These are phyloP conservation scores for Thaumatotibia leucotreta DNA, from an alignment of 1,140 invertebrate species.

Conservation along the genomic window DNA sequence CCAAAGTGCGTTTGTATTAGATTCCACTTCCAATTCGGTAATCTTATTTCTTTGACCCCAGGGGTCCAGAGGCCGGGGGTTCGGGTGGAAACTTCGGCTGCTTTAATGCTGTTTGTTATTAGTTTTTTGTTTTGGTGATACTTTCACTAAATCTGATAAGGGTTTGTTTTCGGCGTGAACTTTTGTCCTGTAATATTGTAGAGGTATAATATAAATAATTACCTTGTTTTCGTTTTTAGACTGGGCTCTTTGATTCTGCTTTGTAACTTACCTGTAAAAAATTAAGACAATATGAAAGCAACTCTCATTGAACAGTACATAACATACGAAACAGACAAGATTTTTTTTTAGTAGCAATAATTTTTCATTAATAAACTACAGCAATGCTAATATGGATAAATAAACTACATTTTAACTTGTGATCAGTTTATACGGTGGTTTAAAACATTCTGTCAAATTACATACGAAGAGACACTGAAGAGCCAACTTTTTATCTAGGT, in stretches of 20 bases:
- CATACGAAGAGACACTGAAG: too few species aligned
- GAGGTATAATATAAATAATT: neutral
- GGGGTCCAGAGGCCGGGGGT: neutral
- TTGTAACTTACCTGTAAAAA: slow-evolving; percentile 10
- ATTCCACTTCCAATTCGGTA: neutral
- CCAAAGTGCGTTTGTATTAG: neutral
- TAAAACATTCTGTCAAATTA: too few species aligned
- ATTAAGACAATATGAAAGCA: neutral
- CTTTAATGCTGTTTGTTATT: slow-evolving; percentile 4
- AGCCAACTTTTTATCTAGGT: too few species aligned
- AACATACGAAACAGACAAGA: too few species aligned
- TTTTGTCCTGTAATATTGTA: neutral
- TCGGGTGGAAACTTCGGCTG: neutral
- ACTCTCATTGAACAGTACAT: too few species aligned
- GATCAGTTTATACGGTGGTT: too few species aligned
- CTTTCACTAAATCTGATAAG: neutral
- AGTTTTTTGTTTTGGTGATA: slow-evolving; percentile 8
- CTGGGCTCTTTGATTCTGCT: neutral
- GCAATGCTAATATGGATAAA: too few species aligned
- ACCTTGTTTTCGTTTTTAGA: neutral
- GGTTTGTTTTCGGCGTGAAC: neutral
- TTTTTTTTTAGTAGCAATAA: too few species aligned
- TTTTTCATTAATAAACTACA: too few species aligned
- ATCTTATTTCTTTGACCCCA: neutral
- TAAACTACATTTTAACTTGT: too few species aligned